Conservation (phyloP, 1,140 invertebrate genomes). For the Anoplophora glabripennis region DNA sequence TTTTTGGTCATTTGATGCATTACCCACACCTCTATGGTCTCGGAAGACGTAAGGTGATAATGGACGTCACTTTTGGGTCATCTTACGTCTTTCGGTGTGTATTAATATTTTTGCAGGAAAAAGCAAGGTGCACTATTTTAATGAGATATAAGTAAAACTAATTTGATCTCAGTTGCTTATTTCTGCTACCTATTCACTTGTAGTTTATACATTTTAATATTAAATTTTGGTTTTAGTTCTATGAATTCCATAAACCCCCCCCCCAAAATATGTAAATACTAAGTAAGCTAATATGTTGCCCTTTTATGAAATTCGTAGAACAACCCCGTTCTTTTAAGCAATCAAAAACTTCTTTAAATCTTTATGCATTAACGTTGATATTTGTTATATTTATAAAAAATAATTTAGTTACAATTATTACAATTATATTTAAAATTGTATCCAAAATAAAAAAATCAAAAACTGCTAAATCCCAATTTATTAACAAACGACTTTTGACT, state of each 20-base stretch:
- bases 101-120: slow-evolving; percentile 16
- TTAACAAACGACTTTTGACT: too few relatives aligned
- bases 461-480: too few relatives aligned
- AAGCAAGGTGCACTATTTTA: slow-evolving; percentile 20
- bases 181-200: slow-evolving; percentile 14
- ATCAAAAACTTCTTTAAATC: not conserved
- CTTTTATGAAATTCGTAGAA: not conserved
- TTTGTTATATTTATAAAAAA: not conserved
- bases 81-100: not conserved
- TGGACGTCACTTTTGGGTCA: not conserved
- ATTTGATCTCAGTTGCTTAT: slow-evolving; percentile 21
- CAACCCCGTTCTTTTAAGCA: not conserved
- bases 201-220: slow-evolving; percentile 7
- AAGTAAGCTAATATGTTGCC: too few relatives aligned
- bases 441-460: too few relatives aligned
- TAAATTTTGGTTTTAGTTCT: not conserved
- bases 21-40: too few relatives aligned
- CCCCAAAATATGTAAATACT: too few relatives aligned
- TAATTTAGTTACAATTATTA: not conserved
- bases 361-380: not conserved
- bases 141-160: not conserved
- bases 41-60: not conserved
- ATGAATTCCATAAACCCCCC: not conserved
- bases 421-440: too few relatives aligned
- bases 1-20: too few relatives aligned